Percentiles rank a stretch among this genome's conserved stretches.
Evolutionary conservation across 2,888 invertebrate genomes (phyloP).

Genomic region (Sarcophaga carnaria): DNA sequence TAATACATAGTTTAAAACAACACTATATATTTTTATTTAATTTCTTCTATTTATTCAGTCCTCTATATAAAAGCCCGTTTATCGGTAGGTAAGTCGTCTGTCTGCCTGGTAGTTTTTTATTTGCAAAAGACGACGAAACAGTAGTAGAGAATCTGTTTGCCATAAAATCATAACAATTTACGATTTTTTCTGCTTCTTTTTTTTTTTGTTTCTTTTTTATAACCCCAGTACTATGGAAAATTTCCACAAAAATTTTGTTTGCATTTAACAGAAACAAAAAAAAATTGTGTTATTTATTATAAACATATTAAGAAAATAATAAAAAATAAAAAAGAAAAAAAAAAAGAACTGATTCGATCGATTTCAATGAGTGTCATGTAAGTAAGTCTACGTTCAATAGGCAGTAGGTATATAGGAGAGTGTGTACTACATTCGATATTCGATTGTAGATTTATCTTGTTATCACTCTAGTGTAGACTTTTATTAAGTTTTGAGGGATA

Average conservation of each 20-base stretch:
- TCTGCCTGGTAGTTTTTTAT: background rate
- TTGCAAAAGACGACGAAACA: slow-evolving; percentile 4
- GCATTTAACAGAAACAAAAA: slow-evolving; percentile 34
- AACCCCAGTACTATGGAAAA: slow-evolving; percentile 51
- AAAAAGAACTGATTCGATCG: slow-evolving; percentile 36
- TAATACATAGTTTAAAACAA: no score
- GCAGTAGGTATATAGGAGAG: background rate
- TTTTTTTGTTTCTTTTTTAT: slow-evolving; percentile 45
- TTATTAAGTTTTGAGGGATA: slow-evolving; percentile 37
- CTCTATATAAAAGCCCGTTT: background rate
- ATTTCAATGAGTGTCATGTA: slow-evolving; percentile 37
- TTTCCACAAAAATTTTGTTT: slow-evolving; percentile 63
- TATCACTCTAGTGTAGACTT: slow-evolving; percentile 66
- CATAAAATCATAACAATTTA: slow-evolving; percentile 48
- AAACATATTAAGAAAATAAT: slow-evolving; percentile 42
- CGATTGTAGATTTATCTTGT: slow-evolving; percentile 61
- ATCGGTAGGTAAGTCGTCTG: background rate
- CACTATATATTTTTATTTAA: no score
- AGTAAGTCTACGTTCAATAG: slow-evolving; percentile 17
- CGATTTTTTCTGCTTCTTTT: slow-evolving; percentile 36
- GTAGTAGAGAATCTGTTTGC: slow-evolving; percentile 10
- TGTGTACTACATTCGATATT: background rate
- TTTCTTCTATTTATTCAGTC: no score
- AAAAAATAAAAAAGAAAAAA: slow-evolving; percentile 3
- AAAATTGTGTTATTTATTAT: slow-evolving; percentile 57